Percentiles rank a stretch among this genome's conserved stretches.
These are phyloP conservation scores for Corticium candelabrum DNA, from an alignment of 37 sponge, comb jelly and placozoan species.

Conservation along the genomic window DNA sequence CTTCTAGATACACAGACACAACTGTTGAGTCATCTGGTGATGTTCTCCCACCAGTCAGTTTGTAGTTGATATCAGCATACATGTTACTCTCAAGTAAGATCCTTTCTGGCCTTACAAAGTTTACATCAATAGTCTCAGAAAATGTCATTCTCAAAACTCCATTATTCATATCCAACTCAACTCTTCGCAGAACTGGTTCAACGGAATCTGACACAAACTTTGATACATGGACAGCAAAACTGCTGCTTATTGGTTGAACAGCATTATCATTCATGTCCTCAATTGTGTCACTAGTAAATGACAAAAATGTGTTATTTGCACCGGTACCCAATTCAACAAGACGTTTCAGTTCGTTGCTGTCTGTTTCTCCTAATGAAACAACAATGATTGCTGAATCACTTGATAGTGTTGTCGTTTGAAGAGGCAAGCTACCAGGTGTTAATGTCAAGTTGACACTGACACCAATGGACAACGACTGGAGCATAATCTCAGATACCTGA, in stretches of 20 bases:
- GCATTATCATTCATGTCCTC: conserved; percentile 74
- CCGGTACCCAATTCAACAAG: conserved; percentile 42
- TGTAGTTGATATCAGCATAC: background rate
- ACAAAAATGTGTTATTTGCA: conserved; percentile 49
- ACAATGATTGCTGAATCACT: conserved; percentile 49
- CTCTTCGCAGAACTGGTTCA: conserved; percentile 37
- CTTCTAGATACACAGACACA: conserved; percentile 31
- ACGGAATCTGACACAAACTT: conserved; percentile 29
- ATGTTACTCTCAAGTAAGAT: conserved; percentile 33
- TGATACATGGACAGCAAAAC: conserved; percentile 27
- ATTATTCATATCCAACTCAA: conserved; percentile 54
- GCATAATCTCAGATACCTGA: background rate
- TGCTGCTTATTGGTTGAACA: conserved; percentile 15
- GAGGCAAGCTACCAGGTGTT: conserved; percentile 35
- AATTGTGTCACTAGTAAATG: conserved; percentile 30
- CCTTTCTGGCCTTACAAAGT: conserved; percentile 11
- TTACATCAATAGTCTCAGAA: conserved; percentile 58
- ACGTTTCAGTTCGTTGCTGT: conserved; percentile 77
- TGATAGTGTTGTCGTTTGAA: conserved; percentile 39
- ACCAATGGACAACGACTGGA: background rate
- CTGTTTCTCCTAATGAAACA: conserved; percentile 41
- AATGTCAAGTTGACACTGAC: conserved; percentile 10
- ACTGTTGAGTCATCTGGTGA: conserved; percentile 13
- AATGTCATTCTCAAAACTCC: conserved; percentile 58
- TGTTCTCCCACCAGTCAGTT: conserved; percentile 18